Percentiles rank a stretch among this genome's conserved stretches.
phyloP scores from a whole-genome alignment of 2,888 invertebrate species.

The Pedicia rivosa region DNA sequence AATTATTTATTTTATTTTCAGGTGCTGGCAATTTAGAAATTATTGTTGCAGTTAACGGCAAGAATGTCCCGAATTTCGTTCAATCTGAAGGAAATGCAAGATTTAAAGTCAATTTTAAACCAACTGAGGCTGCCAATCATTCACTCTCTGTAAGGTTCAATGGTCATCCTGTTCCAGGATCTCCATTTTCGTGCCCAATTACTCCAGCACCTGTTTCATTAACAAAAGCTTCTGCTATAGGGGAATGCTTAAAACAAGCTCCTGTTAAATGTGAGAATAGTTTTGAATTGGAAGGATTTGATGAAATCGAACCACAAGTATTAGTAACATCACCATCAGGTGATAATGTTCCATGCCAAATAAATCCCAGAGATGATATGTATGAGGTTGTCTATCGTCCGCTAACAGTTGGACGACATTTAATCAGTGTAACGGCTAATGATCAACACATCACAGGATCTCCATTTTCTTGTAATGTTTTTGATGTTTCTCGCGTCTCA shows the following conservation, averaged over 20 bases:
- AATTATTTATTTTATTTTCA: constrained; percentile 19
- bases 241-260: constrained; percentile 29
- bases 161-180: constrained; percentile 66
- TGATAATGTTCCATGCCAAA: constrained; percentile 54
- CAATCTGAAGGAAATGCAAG: constrained; percentile 94
- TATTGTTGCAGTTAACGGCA: constrained; percentile 88
- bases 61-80: constrained; percentile 96
- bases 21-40: constrained; percentile 96
- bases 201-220: constrained; percentile 36
- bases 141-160: constrained; percentile 75
- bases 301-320: constrained; percentile 47
- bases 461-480: constrained; percentile 87
- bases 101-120: constrained; percentile 90
- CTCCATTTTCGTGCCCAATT: constrained; percentile 87
- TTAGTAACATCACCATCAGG: constrained; percentile 74
- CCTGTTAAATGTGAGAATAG: constrained; percentile 35
- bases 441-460: constrained; percentile 78
- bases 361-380: constrained; percentile 48
- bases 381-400: constrained; percentile 70
- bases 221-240: constrained; percentile 36
- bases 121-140: constrained; percentile 83
- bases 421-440: constrained; percentile 65
- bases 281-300: constrained; percentile 38
- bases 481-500: constrained; percentile 71
- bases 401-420: constrained; percentile 73